These are phyloP conservation scores for Eubucco bourcierii DNA, from an alignment of 2,113 vertebrate genomes.

Conservation along the genomic window DNA sequence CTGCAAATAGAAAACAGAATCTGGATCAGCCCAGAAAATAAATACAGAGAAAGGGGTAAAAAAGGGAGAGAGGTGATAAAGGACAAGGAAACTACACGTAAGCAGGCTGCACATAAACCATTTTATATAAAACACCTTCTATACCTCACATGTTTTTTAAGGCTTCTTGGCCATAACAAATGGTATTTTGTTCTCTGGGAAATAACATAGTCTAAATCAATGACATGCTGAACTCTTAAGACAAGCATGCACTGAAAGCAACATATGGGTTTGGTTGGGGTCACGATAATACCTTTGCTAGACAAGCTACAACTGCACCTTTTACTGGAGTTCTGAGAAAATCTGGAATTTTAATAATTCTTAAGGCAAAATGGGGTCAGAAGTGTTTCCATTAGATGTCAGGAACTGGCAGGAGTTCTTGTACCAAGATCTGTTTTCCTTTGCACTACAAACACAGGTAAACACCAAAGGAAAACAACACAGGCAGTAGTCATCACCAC, in stretches of 20 bases:
- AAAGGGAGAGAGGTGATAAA: slow-evolving; percentile 10
- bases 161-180: slow-evolving; percentile 41
- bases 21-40: not conserved
- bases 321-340: not conserved
- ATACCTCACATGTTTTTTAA: not conserved
- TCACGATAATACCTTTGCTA: not conserved
- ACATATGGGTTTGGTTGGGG: not conserved
- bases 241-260: slow-evolving; percentile 3
- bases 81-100: not conserved
- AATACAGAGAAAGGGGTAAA: not conserved
- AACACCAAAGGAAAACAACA: not conserved
- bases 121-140: slow-evolving; percentile 39
- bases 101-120: not conserved
- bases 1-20: slow-evolving; percentile 30
- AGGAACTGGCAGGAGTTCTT: not conserved
- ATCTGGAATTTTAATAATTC: not conserved
- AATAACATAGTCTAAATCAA: slow-evolving; percentile 34
- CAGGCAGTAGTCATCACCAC: not conserved
- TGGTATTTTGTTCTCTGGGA: slow-evolving; percentile 9
- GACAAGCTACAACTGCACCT: slow-evolving; percentile 4
- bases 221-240: slow-evolving; percentile 22
- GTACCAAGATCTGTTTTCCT: not conserved
- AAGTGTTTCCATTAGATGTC: not conserved
- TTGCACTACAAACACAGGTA: not conserved
- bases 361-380: not conserved